phyloP scores from a whole-genome alignment of 2,888 invertebrate species.

The Oegoconia quadripuncta region DNA sequence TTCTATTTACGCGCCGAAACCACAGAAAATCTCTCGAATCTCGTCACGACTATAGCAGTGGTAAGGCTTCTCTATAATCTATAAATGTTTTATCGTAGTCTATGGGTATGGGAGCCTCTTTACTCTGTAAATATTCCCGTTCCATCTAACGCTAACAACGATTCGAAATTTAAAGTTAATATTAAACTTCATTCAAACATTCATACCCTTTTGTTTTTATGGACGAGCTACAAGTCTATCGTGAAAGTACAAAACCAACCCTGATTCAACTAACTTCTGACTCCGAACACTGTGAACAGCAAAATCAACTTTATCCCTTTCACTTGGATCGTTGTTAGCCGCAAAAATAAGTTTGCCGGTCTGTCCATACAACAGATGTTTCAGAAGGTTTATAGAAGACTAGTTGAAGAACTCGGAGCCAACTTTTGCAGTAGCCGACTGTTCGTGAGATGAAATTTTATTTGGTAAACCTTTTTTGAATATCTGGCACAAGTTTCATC shows the following conservation, averaged over 20 bases:
- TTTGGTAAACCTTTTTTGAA: constrained; percentile 63
- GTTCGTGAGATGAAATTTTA: constrained; percentile 68
- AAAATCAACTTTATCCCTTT: constrained; percentile 22
- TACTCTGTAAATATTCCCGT: no score
- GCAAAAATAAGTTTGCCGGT: constrained; percentile 31
- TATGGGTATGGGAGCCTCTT: no score
- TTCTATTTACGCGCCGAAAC: no score
- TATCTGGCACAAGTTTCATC: constrained; percentile 41
- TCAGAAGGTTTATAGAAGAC: constrained; percentile 55
- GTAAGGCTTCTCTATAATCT: no score
- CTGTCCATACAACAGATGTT: constrained; percentile 71
- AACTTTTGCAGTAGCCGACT: constrained; percentile 48
- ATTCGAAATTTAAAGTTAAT: no score
- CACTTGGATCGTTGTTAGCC: constrained; percentile 19
- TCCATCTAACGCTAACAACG: no score
- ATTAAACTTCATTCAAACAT: constrained; percentile 38
- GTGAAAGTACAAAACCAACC: constrained; percentile 56
- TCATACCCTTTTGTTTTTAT: constrained; percentile 53
- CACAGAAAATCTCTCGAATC: no score
- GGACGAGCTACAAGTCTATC: constrained; percentile 53
- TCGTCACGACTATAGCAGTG: no score
- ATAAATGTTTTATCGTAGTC: no score
- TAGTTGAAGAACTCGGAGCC: constrained; percentile 38
- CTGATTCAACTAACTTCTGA: constrained; percentile 29
- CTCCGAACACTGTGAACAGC: constrained; percentile 2